Conservation (phyloP, 1,140 invertebrate genomes). For the Zaprionus nigranus region DNA sequence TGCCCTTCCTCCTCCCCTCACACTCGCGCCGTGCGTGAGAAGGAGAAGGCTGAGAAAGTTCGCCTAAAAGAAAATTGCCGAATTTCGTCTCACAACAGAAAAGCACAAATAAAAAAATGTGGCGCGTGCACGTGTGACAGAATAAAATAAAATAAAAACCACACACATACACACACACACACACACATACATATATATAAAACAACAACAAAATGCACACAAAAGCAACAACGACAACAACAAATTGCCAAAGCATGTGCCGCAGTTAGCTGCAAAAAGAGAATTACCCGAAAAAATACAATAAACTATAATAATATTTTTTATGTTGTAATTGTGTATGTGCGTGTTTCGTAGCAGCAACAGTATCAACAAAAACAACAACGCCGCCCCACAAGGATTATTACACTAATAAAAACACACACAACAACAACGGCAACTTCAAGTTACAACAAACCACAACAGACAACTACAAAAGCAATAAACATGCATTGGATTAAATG, state of each 20-base stretch:
- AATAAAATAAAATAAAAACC: slow-evolving; percentile 36
- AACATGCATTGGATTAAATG: slow-evolving; percentile 84
- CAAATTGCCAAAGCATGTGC: slow-evolving; percentile 65
- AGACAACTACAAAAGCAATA: slow-evolving; percentile 60
- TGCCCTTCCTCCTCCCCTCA: slow-evolving; percentile 7
- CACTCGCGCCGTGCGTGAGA: slow-evolving; percentile 28
- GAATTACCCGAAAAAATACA: slow-evolving; percentile 47
- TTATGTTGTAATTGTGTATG: slow-evolving; percentile 38
- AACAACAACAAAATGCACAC: slow-evolving; percentile 43
- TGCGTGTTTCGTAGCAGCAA: slow-evolving; percentile 39
- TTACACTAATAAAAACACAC: slow-evolving; percentile 71
- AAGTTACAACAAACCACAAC: slow-evolving; percentile 35
- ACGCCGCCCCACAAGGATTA: slow-evolving; percentile 61
- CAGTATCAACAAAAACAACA: slow-evolving; percentile 30
- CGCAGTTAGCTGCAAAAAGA: slow-evolving; percentile 49
- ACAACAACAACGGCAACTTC: slow-evolving; percentile 38
- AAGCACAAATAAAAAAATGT: slow-evolving; percentile 55
- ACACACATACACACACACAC: slow-evolving; percentile 23
- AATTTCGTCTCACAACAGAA: slow-evolving; percentile 21
- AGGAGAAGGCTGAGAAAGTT: slow-evolving; percentile 24
- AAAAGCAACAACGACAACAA: slow-evolving; percentile 49
- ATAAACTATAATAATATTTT: slow-evolving; percentile 50
- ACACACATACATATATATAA: slow-evolving; percentile 8
- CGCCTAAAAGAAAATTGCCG: slow-evolving; percentile 31
- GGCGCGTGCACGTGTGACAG: slow-evolving; percentile 69